Conservation (phyloP, 2,797 vertebrate genomes). For the Cirrhinus mrigala region DNA sequence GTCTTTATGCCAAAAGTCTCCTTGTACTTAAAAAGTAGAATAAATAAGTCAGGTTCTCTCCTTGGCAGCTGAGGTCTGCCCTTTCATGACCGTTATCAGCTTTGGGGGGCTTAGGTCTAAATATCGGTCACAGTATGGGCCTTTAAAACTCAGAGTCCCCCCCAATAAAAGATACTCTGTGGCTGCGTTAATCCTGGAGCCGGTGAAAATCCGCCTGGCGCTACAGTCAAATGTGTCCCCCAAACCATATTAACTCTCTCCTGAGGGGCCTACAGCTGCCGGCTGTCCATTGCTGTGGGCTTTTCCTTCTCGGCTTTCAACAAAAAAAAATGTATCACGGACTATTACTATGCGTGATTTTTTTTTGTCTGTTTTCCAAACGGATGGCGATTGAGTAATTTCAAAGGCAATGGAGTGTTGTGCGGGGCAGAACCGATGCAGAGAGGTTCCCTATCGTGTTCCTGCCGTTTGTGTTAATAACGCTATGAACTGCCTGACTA, state of each 20-base stretch:
- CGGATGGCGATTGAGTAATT: slow-evolving; percentile 75
- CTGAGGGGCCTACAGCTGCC: slow-evolving; percentile 70
- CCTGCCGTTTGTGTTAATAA: slow-evolving; percentile 76
- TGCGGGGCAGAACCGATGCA: slow-evolving; percentile 71
- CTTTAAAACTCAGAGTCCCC: slow-evolving; percentile 77
- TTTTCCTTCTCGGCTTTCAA: slow-evolving; percentile 72
- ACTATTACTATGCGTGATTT: slow-evolving; percentile 76
- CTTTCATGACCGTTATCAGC: slow-evolving; percentile 83
- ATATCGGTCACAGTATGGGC: slow-evolving; percentile 84
- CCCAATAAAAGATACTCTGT: slow-evolving; percentile 81
- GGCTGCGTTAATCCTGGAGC: slow-evolving; percentile 80
- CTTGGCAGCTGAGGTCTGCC: slow-evolving; percentile 74
- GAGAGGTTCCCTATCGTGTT: slow-evolving; percentile 73
- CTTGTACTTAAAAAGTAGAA: slow-evolving; percentile 73
- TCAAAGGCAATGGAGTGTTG: slow-evolving; percentile 73
- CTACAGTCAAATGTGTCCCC: slow-evolving; percentile 75
- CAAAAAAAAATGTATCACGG: slow-evolving; percentile 41
- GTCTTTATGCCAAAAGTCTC: slow-evolving; percentile 47
- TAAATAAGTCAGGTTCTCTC: slow-evolving; percentile 60
- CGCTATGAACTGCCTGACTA: slow-evolving; percentile 75
- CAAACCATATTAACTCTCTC: slow-evolving; percentile 77
- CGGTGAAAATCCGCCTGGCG: slow-evolving; percentile 76
- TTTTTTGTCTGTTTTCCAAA: slow-evolving; percentile 60
- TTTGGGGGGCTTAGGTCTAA: slow-evolving; percentile 81
- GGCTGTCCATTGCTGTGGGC: slow-evolving; percentile 72